phyloP scores from a whole-genome alignment of 2,113 vertebrate genomes.

The Monopterus albus region DNA sequence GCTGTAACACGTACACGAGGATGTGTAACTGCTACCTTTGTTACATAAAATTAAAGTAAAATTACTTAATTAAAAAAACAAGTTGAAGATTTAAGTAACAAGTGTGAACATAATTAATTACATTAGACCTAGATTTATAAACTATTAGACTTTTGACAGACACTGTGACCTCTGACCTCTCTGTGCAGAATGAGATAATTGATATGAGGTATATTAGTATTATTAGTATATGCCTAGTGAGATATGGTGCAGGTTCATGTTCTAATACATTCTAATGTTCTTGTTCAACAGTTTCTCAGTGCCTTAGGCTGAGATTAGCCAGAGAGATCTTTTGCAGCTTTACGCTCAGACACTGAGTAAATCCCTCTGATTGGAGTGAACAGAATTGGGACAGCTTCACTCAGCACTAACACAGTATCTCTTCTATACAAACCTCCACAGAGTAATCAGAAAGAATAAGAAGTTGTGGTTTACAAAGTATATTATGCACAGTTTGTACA shows the following conservation, averaged over 20 bases:
- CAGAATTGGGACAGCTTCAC: slow-evolving; percentile 81
- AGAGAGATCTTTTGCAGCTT: slow-evolving; percentile 52
- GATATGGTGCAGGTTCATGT: slow-evolving; percentile 1
- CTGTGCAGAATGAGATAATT: not conserved
- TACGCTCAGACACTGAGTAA: slow-evolving; percentile 70
- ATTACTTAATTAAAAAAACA: too few relatives aligned
- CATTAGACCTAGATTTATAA: too few relatives aligned
- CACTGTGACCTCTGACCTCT: slow-evolving; percentile 17
- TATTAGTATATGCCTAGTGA: not conserved
- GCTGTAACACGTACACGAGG: too few relatives aligned
- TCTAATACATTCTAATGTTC: slow-evolving; percentile 25
- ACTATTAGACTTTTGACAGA: not conserved
- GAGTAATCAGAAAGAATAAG: not conserved
- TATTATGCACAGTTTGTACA: not conserved
- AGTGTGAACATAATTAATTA: too few relatives aligned
- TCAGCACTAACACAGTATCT: not conserved
- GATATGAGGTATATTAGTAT: not conserved
- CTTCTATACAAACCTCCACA: slow-evolving; percentile 4
- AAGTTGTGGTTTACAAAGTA: not conserved
- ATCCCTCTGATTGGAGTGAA: slow-evolving; percentile 80
- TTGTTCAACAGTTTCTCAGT: slow-evolving; percentile 25
- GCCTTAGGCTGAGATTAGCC: slow-evolving; percentile 59
- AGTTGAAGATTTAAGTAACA: too few relatives aligned
- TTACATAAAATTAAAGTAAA: too few relatives aligned
- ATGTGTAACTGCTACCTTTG: too few relatives aligned